These are phyloP conservation scores for Lepas anatifera DNA, from an alignment of 2,888 invertebrate species.

Conservation along the genomic window DNA sequence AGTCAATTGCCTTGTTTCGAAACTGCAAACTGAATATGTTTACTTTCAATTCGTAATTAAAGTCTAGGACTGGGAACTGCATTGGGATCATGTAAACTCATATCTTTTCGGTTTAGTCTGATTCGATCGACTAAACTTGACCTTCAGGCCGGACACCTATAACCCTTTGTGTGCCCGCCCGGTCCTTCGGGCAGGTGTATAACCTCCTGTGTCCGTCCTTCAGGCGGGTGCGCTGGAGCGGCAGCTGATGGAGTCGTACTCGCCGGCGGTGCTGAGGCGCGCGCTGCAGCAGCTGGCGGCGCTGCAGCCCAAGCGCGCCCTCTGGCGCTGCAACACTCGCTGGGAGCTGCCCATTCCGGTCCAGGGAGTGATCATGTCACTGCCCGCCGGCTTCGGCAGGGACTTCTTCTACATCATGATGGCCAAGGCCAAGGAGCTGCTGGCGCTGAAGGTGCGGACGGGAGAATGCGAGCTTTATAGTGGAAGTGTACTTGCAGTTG, in stretches of 20 bases:
- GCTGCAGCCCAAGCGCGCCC: not conserved
- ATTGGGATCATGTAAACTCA: too few species aligned
- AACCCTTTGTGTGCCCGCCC: too few species aligned
- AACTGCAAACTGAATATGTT: too few species aligned
- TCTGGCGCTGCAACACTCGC: constrained; percentile 3
- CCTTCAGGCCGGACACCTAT: too few species aligned
- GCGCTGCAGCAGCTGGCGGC: not conserved
- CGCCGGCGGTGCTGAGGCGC: not conserved
- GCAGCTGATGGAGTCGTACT: constrained; percentile 8
- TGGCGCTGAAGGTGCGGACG: constrained; percentile 22
- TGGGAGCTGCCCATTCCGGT: constrained; percentile 25
- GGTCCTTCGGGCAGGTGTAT: too few species aligned
- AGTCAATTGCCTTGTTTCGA: too few species aligned
- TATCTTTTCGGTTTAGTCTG: too few species aligned
- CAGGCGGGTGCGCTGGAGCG: not conserved
- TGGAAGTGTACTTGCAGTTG: too few species aligned
- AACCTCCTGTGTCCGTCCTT: not conserved
- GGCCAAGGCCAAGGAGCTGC: constrained; percentile 23
- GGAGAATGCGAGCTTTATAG: too few species aligned
- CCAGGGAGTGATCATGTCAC: constrained; percentile 21
- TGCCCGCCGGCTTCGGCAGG: constrained; percentile 20
- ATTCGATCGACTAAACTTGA: too few species aligned
- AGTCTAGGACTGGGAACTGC: too few species aligned
- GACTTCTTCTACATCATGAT: constrained; percentile 22
- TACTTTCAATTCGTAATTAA: too few species aligned